These are phyloP conservation scores for Lamproptera curius DNA, from an alignment of 2,888 invertebrate genomes.

Conservation along the genomic window DNA sequence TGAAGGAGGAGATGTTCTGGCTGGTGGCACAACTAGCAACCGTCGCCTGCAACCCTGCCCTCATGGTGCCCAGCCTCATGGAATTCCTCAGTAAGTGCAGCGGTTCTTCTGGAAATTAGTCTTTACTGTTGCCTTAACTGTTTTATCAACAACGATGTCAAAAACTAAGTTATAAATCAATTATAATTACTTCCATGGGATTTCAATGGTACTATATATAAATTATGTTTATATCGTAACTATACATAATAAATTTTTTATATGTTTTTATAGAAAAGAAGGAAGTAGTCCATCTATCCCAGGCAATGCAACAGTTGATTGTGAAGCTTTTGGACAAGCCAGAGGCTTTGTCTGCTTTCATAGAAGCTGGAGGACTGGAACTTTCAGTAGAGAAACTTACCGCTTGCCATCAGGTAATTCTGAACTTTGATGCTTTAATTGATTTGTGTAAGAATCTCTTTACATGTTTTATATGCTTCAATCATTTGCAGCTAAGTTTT, in stretches of 20 bases:
- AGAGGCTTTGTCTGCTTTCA: slow-evolving; percentile 85
- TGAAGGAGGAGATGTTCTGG: slow-evolving; percentile 93
- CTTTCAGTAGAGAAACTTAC: slow-evolving; percentile 89
- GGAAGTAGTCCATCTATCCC: slow-evolving; percentile 80
- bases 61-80: slow-evolving; percentile 88
- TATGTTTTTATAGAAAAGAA: slow-evolving; percentile 42
- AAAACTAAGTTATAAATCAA: too few relatives aligned
- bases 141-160: too few relatives aligned
- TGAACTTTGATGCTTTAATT: too few relatives aligned
- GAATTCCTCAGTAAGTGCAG: slow-evolving; percentile 80
- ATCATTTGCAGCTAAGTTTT: too few relatives aligned
- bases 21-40: slow-evolving; percentile 87
- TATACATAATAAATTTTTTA: too few relatives aligned
- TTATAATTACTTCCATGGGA: too few relatives aligned
- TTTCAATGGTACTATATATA: too few relatives aligned
- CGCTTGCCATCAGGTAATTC: slow-evolving; percentile 80
- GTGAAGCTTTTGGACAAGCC: slow-evolving; percentile 88
- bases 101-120: too few relatives aligned
- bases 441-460: too few relatives aligned
- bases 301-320: slow-evolving; percentile 91
- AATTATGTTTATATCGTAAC: too few relatives aligned
- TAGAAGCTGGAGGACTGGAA: slow-evolving; percentile 85
- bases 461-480: too few relatives aligned
- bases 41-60: slow-evolving; percentile 84
- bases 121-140: too few relatives aligned